A percentile compares a stretch with the other conserved stretches of the same genome.
These are phyloP conservation scores for Hartigia nigra DNA, from an alignment of 2,888 invertebrate species.

Conservation along the genomic window DNA sequence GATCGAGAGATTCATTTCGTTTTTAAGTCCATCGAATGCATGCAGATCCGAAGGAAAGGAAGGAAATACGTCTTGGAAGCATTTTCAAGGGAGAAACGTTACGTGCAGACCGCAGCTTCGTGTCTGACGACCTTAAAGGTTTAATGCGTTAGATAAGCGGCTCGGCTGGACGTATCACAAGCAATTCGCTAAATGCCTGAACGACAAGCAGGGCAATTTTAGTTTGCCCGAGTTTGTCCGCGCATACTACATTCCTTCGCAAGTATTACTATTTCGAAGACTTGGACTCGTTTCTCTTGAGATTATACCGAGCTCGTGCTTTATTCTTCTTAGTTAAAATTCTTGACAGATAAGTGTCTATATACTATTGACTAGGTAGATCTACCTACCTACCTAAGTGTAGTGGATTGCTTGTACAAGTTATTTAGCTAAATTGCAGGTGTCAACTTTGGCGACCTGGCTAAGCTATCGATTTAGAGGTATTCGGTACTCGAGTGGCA, in stretches of 20 bases:
- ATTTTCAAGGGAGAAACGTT: not conserved
- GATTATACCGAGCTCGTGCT: too few species aligned
- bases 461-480: too few species aligned
- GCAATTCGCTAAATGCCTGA: constrained; percentile 51
- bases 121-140: constrained; percentile 41
- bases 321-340: not conserved
- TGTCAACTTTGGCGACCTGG: too few species aligned
- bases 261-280: constrained; percentile 26
- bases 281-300: not conserved
- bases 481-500: not conserved
- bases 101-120: constrained; percentile 3
- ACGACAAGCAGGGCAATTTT: constrained; percentile 49
- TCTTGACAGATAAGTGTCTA: too few species aligned
- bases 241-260: constrained; percentile 17
- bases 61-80: not conserved
- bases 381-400: too few species aligned
- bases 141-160: constrained; percentile 42
- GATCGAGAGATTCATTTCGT: not conserved
- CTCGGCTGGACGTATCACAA: constrained; percentile 30
- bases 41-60: not conserved
- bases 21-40: not conserved
- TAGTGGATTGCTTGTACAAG: not conserved
- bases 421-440: not conserved
- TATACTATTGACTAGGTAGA: not conserved
- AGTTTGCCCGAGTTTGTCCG: constrained; percentile 48